Conservation (phyloP, 2,888 invertebrate genomes). For the Ennomos fuscantarius region DNA sequence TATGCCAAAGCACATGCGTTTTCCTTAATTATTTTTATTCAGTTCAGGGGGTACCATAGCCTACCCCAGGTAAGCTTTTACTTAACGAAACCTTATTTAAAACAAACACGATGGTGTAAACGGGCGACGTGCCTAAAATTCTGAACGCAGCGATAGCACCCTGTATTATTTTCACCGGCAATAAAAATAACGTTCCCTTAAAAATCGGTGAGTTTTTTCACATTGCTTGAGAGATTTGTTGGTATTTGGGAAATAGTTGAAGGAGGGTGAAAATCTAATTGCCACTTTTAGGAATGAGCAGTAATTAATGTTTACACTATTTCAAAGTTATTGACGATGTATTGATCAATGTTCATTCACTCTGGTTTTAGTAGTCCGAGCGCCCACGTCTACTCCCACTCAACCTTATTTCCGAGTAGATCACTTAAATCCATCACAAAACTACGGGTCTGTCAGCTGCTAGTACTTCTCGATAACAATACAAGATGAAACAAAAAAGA, state of each 20-base stretch:
- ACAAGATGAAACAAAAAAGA: slow-evolving; percentile 13
- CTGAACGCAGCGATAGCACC: slow-evolving; percentile 61
- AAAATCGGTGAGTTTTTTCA: slow-evolving; percentile 28
- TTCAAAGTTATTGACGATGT: background rate
- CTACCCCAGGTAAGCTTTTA: slow-evolving; percentile 75
- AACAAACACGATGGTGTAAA: slow-evolving; percentile 80
- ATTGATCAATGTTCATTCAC: slow-evolving; percentile 1
- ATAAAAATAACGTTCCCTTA: slow-evolving; percentile 59
- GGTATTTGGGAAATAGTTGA: slow-evolving; percentile 12
- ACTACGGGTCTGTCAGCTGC: slow-evolving; percentile 35
- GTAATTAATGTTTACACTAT: background rate
- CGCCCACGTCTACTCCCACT: slow-evolving; percentile 34
- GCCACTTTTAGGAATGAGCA: no score
- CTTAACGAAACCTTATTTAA: slow-evolving; percentile 81
- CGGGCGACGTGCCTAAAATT: slow-evolving; percentile 76
- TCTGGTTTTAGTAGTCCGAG: slow-evolving; percentile 18
- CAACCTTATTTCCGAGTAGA: slow-evolving; percentile 38
- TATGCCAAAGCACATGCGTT: slow-evolving; percentile 47
- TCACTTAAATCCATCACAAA: slow-evolving; percentile 37
- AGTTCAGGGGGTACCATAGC: slow-evolving; percentile 56
- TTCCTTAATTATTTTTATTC: slow-evolving; percentile 78
- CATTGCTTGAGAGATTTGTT: slow-evolving; percentile 30
- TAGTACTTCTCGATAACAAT: slow-evolving; percentile 29
- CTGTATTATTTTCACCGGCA: slow-evolving; percentile 69
- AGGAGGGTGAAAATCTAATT: background rate